Evolutionary conservation across 2,113 vertebrate species (phyloP), one percentile per base, ranked within the genome.

Genomic region (Trachemys scripta): DNA sequence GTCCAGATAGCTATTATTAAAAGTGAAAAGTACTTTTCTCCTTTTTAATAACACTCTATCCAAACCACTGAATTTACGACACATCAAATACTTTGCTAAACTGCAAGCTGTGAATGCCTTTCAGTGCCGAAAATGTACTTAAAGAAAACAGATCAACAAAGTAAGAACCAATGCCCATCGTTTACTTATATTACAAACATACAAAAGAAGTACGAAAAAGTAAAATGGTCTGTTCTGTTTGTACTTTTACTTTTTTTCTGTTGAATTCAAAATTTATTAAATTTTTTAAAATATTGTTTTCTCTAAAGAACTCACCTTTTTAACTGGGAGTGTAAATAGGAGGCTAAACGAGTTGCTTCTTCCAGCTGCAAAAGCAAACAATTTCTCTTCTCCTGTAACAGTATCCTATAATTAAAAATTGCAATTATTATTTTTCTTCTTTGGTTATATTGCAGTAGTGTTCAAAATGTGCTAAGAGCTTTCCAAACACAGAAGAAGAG

Each of bases 331-430:
- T 99, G 99, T 85, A 99, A 98, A 98, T 99, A 99, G 29, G 99
- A 99, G 45, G 98, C 98, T 98, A 99, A 98, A 85, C 98, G 98
- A 0, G 99, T 99, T 7, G 99, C 99, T 98, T 99, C 99, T 97
- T 99, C 99, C 95, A 99, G 98, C 96, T 99, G 99, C 97, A 98
- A 99, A 92, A 99, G 98, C 50, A 99, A 98, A 93, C 98, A 98
- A 72, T 99, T 99, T 97, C 98, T 99, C 98, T 99, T 99, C 97
- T 99, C 99, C 97, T 99, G 99, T 98, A 99, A 98, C 87, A 99
- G 98, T 98, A 99, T 99, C 97, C 99, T 99, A 13, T 35, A 97
- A 98, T 88, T 79, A 87, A 95, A 98, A 96, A 17, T 95, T 49
- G 93, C 27, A 85, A 1, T 65, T 82, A 84, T 94, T 87, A 97